A percentile compares a stretch with the other conserved stretches of the same genome.
phyloP scores from a whole-genome alignment of 2,888 invertebrate genomes.

The Microctonus hyperodae region DNA sequence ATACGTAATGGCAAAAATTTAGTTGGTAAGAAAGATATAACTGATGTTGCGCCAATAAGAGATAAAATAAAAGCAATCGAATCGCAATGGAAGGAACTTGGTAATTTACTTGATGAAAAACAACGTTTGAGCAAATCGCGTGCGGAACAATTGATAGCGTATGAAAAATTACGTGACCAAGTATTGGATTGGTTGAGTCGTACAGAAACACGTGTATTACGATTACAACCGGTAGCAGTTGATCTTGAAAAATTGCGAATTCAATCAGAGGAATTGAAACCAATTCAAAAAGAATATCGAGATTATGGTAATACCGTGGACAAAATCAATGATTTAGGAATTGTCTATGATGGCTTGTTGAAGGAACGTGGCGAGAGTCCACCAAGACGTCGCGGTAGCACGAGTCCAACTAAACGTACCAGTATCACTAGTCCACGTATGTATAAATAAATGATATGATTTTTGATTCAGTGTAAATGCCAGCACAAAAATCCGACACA shows the following conservation, averaged over 20 bases:
- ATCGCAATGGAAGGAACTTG: slow-evolving; percentile 88
- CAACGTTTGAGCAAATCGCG: slow-evolving; percentile 83
- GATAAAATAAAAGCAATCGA: slow-evolving; percentile 88
- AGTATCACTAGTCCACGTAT: slow-evolving; percentile 69
- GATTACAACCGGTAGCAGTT: slow-evolving; percentile 84
- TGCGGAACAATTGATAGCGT: slow-evolving; percentile 85
- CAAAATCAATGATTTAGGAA: slow-evolving; percentile 89
- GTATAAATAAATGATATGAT: slow-evolving; percentile 44
- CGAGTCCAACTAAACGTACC: slow-evolving; percentile 84
- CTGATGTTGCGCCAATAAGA: slow-evolving; percentile 82
- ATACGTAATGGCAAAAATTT: slow-evolving; percentile 82
- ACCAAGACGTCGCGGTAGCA: slow-evolving; percentile 73
- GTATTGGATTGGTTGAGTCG: slow-evolving; percentile 84
- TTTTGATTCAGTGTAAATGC: neutral
- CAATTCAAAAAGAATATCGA: slow-evolving; percentile 86
- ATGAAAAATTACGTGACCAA: slow-evolving; percentile 83
- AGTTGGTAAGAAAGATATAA: slow-evolving; percentile 85
- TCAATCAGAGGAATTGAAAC: slow-evolving; percentile 85
- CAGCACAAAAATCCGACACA: neutral
- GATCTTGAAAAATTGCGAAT: slow-evolving; percentile 84
- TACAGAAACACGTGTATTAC: slow-evolving; percentile 79
- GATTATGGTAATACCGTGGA: slow-evolving; percentile 87
- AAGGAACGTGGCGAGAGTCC: slow-evolving; percentile 84
- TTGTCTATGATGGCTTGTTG: slow-evolving; percentile 82
- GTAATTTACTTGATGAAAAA: slow-evolving; percentile 82